Evolutionary conservation across 2,797 vertebrate genomes (phyloP).

Genomic region (Sparidentex hasta): DNA sequence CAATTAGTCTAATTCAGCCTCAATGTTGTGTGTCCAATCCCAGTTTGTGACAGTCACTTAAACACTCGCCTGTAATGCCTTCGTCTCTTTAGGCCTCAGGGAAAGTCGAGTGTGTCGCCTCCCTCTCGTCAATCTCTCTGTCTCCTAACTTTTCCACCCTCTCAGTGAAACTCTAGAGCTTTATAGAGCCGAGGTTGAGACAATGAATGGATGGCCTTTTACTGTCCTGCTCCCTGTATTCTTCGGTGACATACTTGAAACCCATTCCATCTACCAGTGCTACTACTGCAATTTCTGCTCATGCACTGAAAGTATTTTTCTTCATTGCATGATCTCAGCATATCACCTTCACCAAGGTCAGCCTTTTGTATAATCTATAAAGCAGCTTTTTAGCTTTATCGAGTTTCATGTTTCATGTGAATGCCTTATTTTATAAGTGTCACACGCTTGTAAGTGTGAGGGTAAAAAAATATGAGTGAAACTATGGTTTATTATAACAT

Average conservation of each 20-base stretch:
- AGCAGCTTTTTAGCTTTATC: constrained; percentile 22
- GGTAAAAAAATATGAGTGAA: background rate
- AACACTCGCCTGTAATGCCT: constrained; percentile 12
- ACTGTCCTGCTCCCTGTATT: constrained; percentile 11
- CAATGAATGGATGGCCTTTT: constrained; percentile 7
- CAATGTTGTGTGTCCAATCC: constrained; percentile 46
- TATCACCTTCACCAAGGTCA: constrained; percentile 65
- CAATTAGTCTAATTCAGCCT: constrained; percentile 59
- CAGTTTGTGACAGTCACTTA: constrained; percentile 32
- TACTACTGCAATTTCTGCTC: background rate
- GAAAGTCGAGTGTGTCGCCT: constrained; percentile 40
- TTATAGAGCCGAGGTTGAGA: constrained; percentile 22
- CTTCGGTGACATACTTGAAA: constrained; percentile 29
- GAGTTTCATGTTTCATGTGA: constrained; percentile 33
- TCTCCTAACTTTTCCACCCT: constrained; percentile 43
- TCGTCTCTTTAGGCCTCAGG: constrained; percentile 45
- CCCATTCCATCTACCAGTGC: background rate
- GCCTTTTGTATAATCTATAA: constrained; percentile 15
- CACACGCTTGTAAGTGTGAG: background rate
- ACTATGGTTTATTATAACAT: constrained; percentile 17
- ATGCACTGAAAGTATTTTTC: constrained; percentile 3
- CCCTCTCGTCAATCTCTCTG: constrained; percentile 15
- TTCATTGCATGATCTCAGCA: constrained; percentile 40
- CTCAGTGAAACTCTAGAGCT: constrained; percentile 37
- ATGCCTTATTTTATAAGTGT: constrained; percentile 11